Conservation (phyloP, 1,140 invertebrate species). For the Amyelois transitella region DNA sequence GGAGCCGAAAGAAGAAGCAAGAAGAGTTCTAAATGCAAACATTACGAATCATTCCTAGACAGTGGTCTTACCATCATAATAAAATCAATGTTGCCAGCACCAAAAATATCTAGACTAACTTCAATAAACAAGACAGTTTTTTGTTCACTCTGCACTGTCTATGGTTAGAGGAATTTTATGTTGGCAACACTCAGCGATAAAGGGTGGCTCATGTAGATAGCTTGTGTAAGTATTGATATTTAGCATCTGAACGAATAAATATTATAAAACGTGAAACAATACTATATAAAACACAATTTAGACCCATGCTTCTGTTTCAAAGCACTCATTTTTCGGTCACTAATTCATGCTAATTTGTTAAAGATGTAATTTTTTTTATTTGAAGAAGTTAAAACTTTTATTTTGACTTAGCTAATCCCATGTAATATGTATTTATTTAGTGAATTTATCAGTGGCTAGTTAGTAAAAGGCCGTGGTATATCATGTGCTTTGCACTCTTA, state of each 20-base stretch:
- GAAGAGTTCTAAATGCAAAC: slow-evolving; percentile 54
- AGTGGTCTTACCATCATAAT: slow-evolving; percentile 38
- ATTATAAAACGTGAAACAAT: slow-evolving; percentile 38
- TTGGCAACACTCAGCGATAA: slow-evolving; percentile 46
- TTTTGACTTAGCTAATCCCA: slow-evolving; percentile 58
- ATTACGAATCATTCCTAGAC: slow-evolving; percentile 67
- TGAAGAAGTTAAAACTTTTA: slow-evolving; percentile 34
- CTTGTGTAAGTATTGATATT: slow-evolving; percentile 71
- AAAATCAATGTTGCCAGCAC: slow-evolving; percentile 39
- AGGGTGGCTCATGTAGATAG: slow-evolving; percentile 71
- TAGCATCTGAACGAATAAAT: slow-evolving; percentile 57
- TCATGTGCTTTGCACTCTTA: not conserved
- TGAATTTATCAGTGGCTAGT: slow-evolving; percentile 18
- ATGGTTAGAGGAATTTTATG: slow-evolving; percentile 16
- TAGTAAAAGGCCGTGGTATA: not conserved
- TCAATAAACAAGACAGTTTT: slow-evolving; percentile 4
- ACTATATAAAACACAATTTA: slow-evolving; percentile 28
- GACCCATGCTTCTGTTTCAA: slow-evolving; percentile 32
- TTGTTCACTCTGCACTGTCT: slow-evolving; percentile 2
- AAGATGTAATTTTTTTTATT: slow-evolving; percentile 32
- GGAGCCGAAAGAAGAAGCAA: slow-evolving; percentile 43
- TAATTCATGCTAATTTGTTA: slow-evolving; percentile 21
- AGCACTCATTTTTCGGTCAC: slow-evolving; percentile 24
- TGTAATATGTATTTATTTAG: slow-evolving; percentile 61
- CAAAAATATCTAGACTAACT: slow-evolving; percentile 17